Base-by-base conservation (phyloP, 2,888 invertebrate species). In the Incurvaria masculella region DNA sequence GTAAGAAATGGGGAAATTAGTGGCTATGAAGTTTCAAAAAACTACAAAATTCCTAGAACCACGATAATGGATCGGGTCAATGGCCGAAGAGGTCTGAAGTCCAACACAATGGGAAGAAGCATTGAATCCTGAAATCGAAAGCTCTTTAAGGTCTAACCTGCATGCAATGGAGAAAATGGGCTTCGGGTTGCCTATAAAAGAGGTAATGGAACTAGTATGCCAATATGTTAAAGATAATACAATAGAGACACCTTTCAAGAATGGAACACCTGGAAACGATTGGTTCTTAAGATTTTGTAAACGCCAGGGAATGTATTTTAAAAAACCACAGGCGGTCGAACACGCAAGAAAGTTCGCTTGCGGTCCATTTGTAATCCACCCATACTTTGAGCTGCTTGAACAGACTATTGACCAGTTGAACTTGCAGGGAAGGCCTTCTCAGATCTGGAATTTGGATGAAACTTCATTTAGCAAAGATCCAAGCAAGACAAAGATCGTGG, bases 161-260 rank as follows among this genome's bases (percentile, higher is more conserved):
- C 53, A 51, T 42, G 44, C 43, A 14, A 52, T 61, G 51, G 58
- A 62, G 51, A 61, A 60, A 54, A 59, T 56, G 53, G 59, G 61
- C 10, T 59, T 57, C 48, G 60, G 60, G 2, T 49, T 61, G 18
- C 54, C 60, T 11, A 56, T 56, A 51, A 53, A 53, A 43, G 61
- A 61, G 52, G 48, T 60, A 11, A 42, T 59, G 19, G 46, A 55
- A 17, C 2, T 55, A 20, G 55, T 61, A 6, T 50, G 52, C 2
- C 47, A 56, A 23, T 60, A 55, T 48, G 56, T 57, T 6, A 45
- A 41, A 39, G 45, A 47, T 47, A 61, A 60, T 50, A 50, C 56
- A 5, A 51, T 61, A 4, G 46, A 47, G 48, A 60, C 56, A 6
- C 56, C 57, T 33, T 61, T 61, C 49, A 59, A 52, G 50, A 51